Conservation (phyloP, 2,113 vertebrate genomes). For the Piprites chloris region DNA sequence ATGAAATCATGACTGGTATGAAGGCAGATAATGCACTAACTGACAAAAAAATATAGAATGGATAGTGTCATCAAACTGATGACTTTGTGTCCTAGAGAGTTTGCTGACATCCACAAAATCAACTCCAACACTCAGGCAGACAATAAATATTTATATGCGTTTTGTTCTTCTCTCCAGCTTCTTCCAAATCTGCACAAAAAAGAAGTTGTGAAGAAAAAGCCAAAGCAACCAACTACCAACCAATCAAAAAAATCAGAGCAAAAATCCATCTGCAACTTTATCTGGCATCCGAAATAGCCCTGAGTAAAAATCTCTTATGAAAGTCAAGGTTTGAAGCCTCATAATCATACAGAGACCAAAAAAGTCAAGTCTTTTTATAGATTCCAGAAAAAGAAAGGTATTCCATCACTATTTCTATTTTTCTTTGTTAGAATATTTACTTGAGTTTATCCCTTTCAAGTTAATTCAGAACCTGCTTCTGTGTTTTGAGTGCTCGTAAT, state of each 20-base stretch:
- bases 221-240: background rate
- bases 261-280: background rate
- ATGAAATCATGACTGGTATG: background rate
- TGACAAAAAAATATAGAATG: background rate
- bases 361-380: background rate
- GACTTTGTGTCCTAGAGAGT: background rate
- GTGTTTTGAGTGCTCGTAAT: background rate
- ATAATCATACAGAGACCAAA: background rate
- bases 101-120: background rate
- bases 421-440: background rate
- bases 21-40: background rate
- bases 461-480: background rate
- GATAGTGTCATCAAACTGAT: background rate
- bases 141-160: background rate
- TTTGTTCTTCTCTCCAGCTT: background rate
- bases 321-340: background rate
- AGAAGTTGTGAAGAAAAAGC: rapidly evolving
- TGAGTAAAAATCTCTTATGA: background rate
- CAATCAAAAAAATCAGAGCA: rapidly evolving
- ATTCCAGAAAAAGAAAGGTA: background rate
- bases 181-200: background rate
- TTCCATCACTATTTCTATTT: background rate
- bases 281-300: rapidly evolving
- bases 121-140: background rate
- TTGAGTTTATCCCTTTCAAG: background rate